Evolutionary conservation across 2,888 invertebrate genomes (phyloP).

Genomic region (Platerodrilus igneus): DNA sequence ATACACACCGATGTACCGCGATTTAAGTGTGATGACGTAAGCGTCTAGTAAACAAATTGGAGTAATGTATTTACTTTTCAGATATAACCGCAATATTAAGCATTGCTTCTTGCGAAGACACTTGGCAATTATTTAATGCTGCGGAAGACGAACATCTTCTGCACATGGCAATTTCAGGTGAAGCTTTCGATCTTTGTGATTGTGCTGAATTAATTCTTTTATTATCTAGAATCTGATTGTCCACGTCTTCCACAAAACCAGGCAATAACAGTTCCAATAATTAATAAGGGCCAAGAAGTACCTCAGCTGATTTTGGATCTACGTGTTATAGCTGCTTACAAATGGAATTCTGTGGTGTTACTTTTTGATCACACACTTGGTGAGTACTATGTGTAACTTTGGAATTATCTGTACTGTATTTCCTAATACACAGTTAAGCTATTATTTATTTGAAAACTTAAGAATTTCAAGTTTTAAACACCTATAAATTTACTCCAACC

Average conservation of each 20-base stretch:
- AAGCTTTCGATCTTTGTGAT: too few relatives aligned
- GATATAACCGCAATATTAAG: constrained; percentile 71
- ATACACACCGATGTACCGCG: too few relatives aligned
- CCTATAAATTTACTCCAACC: too few relatives aligned
- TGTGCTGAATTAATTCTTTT: constrained; percentile 3
- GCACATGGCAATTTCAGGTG: constrained; percentile 68
- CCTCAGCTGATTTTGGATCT: constrained; percentile 75
- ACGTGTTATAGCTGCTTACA: constrained; percentile 58
- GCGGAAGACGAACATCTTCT: constrained; percentile 62
- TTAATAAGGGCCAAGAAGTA: constrained; percentile 66
- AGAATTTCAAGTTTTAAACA: neutral
- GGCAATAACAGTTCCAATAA: constrained; percentile 67
- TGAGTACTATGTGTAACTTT: too few relatives aligned
- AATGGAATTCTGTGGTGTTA: constrained; percentile 69
- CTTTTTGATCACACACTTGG: constrained; percentile 70
- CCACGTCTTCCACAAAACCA: constrained; percentile 64
- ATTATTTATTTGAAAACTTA: constrained; percentile 3
- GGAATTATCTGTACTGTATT: too few relatives aligned
- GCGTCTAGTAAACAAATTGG: neutral
- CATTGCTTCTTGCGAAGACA: constrained; percentile 67
- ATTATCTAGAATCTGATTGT: constrained; percentile 63
- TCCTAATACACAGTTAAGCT: neutral
- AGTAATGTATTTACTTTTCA: constrained; percentile 36
- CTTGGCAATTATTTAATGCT: constrained; percentile 66
- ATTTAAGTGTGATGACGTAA: too few relatives aligned